These are phyloP conservation scores for Artemia sinica DNA, from an alignment of 2,888 invertebrate genomes.

Conservation along the genomic window DNA sequence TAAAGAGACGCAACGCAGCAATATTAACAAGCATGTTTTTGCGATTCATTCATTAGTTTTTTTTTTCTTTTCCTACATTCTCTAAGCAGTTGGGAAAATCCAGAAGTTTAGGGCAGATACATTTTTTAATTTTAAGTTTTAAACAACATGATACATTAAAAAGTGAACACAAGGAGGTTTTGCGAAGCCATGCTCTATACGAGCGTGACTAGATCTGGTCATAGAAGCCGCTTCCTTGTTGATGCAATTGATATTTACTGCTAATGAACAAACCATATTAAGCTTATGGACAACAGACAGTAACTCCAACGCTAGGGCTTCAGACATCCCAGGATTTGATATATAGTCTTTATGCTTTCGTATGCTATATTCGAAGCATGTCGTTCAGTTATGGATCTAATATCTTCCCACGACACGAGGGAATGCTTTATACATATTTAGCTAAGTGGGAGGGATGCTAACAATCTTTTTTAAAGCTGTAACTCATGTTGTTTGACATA, in stretches of 20 bases:
- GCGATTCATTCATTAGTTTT: too few species aligned
- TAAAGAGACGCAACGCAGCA: too few species aligned
- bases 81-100: too few species aligned
- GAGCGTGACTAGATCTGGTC: too few species aligned
- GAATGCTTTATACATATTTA: neutral
- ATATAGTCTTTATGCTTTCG: slow-evolving; percentile 3
- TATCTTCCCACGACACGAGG: slow-evolving; percentile 2
- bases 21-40: too few species aligned
- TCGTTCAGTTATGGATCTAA: neutral
- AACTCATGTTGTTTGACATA: neutral
- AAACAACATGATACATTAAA: too few species aligned
- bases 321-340: neutral
- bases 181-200: too few species aligned
- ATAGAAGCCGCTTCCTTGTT: too few species aligned
- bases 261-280: slow-evolving; percentile 13
- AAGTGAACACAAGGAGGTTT: too few species aligned
- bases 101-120: too few species aligned
- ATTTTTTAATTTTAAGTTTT: too few species aligned
- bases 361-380: neutral
- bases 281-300: neutral
- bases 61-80: too few species aligned
- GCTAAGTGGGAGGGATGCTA: neutral
- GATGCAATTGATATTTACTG: neutral
- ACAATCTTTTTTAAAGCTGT: neutral
- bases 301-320: neutral